A percentile compares a stretch with the other conserved stretches of the same genome.
Conservation (phyloP, 2,888 invertebrate species). For the Idaea straminata region DNA sequence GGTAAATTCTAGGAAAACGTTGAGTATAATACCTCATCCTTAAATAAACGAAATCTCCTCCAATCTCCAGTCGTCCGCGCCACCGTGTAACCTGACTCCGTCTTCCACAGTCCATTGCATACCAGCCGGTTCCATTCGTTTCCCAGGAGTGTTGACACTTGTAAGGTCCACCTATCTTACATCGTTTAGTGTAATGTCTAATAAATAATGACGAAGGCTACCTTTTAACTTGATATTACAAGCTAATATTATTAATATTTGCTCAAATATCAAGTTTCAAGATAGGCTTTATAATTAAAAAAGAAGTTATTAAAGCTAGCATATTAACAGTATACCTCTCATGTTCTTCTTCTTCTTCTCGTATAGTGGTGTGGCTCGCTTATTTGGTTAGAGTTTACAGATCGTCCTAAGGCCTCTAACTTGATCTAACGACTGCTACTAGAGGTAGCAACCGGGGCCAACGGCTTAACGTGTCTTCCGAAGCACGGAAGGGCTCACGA, state of each 20-base stretch:
- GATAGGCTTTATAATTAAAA: too few species aligned
- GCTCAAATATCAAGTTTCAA: not conserved
- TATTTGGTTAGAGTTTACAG: too few species aligned
- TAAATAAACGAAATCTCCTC: slow-evolving; percentile 21
- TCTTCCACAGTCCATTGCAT: slow-evolving; percentile 62
- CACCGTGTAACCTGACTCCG: slow-evolving; percentile 60
- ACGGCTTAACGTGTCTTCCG: too few species aligned
- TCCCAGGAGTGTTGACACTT: slow-evolving; percentile 58
- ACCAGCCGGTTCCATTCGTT: slow-evolving; percentile 53
- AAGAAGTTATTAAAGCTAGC: too few species aligned
- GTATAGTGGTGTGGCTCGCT: too few species aligned
- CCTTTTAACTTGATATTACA: not conserved
- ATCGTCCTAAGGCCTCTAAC: too few species aligned
- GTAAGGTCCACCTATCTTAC: slow-evolving; percentile 27
- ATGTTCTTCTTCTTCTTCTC: too few species aligned
- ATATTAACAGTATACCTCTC: too few species aligned
- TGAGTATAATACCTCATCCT: slow-evolving; percentile 33
- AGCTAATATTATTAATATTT: not conserved
- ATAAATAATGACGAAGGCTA: not conserved
- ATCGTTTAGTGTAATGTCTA: slow-evolving; percentile 17
- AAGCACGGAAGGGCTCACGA: too few species aligned
- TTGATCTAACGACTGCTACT: too few species aligned
- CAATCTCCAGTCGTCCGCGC: slow-evolving; percentile 26
- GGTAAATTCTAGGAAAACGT: too few species aligned
- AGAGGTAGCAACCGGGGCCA: too few species aligned